These are phyloP conservation scores for Clivina fossor DNA, from an alignment of 2,888 invertebrate species.

Conservation along the genomic window DNA sequence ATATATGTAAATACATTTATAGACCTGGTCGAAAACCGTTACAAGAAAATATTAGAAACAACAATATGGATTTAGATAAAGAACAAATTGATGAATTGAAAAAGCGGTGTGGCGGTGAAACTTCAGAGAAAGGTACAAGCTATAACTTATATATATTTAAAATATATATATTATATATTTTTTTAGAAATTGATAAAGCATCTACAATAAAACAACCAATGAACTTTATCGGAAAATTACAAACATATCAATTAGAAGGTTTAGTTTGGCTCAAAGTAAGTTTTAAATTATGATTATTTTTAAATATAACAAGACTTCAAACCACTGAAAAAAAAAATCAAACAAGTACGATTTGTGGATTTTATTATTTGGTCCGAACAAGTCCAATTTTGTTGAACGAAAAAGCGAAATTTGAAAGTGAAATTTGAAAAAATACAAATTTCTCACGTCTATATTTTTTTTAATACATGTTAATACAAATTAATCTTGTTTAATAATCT, in stretches of 20 bases:
- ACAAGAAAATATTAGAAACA: not conserved
- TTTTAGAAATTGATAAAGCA: slow-evolving; percentile 16
- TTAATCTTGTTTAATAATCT: too few species aligned
- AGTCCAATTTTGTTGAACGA: too few species aligned
- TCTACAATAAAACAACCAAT: slow-evolving; percentile 36
- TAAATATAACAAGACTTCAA: too few species aligned
- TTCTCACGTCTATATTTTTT: too few species aligned
- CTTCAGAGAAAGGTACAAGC: not conserved
- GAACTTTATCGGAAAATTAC: slow-evolving; percentile 55
- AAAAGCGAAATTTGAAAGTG: not conserved
- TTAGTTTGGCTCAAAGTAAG: slow-evolving; percentile 67
- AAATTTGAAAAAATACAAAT: slow-evolving; percentile 52
- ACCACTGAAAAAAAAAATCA: too few species aligned
- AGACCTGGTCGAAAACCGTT: not conserved
- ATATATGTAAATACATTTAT: not conserved
- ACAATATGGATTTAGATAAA: not conserved
- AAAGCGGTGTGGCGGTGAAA: not conserved
- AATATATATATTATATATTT: slow-evolving; percentile 3
- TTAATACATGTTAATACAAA: too few species aligned
- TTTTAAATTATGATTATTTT: not conserved
- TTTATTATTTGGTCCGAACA: too few species aligned
- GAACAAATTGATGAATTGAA: not conserved
- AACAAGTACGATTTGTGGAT: too few species aligned
- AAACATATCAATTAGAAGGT: slow-evolving; percentile 65
- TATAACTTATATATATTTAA: slow-evolving; percentile 4